Evolutionary conservation across 2,113 vertebrate genomes (phyloP), one percentile per base, ranked within the genome.

Genomic region (Vanacampus margaritifer): DNA sequence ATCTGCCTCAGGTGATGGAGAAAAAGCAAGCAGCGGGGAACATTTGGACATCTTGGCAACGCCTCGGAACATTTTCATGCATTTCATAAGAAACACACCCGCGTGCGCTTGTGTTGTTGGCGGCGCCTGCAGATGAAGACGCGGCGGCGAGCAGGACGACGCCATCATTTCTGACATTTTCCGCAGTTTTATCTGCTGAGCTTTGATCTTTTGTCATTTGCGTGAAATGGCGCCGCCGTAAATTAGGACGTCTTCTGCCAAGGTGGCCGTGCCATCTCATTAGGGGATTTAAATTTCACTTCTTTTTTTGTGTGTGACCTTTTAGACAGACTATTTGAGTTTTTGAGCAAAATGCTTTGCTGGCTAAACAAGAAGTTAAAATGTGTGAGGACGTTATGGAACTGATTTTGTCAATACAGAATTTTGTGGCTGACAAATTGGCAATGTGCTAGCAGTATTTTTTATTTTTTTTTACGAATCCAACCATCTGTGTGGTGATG

Each of bases 1-100:
- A 72, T 70, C 67, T 59, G 84, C 85, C 84, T 76, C 32, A 66
- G 81, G 81, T 78, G 71, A 78, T 64, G 62, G 39, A 23, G 65
- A 51, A 68, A 58, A 65, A 73, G 6, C 21, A 61, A 75, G 57
- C 10, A 17, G 35, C 2, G 43, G 65, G 41, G 41, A 11, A 3
- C 1, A 69, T 75, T 75, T 76, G n/a, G 32, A 59, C 32, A 36
- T 59, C 57, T 59, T 36, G 17, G 32, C 8, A 36, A 36, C 8
- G 56, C 32, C 10, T 58, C 10, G 26, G 19, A n/a, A 32, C 26
- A 35, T 32, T 57, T 57, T 14, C 26, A 32, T 57, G 1, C 16
- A 32, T 57, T 57, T 32, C 17, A 36, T 12, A 9, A 59, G 3
- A 19, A 2, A 4, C n/a, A n/a, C n/a, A n/a, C n/a, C n/a, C 1